Conservation (phyloP, 2,888 invertebrate genomes). For the Pristionchus maxplancki region DNA sequence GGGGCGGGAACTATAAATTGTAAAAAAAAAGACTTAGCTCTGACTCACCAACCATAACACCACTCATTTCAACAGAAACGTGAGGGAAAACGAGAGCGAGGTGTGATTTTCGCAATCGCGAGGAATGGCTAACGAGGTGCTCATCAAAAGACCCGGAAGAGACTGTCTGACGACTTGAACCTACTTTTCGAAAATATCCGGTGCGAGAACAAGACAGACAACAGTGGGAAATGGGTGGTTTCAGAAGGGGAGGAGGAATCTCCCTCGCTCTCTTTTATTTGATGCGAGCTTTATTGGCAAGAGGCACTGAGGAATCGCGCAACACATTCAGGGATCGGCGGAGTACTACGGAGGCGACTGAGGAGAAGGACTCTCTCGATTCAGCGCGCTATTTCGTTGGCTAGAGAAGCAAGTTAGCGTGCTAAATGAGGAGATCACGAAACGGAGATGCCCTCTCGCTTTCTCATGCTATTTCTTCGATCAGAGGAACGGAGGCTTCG, state of each 20-base stretch:
- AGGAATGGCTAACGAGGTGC: no score
- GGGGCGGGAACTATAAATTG: no score
- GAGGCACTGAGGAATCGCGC: background rate
- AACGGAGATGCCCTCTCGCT: background rate
- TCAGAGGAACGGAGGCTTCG: background rate
- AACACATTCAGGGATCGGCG: background rate
- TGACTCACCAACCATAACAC: no score
- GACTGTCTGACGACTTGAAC: background rate
- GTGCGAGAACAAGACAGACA: background rate
- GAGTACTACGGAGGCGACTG: background rate
- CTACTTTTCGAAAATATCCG: background rate
- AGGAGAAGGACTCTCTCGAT: background rate
- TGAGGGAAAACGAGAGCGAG: no score
- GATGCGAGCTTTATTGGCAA: slow-evolving; percentile 28
- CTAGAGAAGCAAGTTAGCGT: background rate
- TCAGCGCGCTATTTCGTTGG: background rate
- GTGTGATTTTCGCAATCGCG: no score
- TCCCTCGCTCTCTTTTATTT: slow-evolving; percentile 1
- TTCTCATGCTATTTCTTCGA: background rate
- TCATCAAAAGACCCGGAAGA: background rate
- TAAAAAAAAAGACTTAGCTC: no score
- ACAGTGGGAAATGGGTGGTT: slow-evolving; percentile 29
- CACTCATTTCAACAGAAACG: no score
- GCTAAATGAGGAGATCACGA: background rate
- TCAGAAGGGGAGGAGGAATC: background rate